phyloP scores from a whole-genome alignment of 1,140 invertebrate species.

The Drosophila repleta region DNA sequence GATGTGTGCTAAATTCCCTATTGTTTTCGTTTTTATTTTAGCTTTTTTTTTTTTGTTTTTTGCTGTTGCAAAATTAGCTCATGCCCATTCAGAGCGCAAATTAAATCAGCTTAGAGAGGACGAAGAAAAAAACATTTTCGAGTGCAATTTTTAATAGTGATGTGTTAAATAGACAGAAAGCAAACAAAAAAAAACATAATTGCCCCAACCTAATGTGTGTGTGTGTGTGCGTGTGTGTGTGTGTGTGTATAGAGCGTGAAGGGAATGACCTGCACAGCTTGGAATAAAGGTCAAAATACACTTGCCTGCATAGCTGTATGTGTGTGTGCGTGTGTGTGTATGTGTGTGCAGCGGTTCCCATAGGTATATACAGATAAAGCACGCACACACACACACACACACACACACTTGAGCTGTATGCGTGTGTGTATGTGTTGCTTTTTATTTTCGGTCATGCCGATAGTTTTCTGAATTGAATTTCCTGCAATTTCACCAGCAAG shows the following conservation, averaged over 20 bases:
- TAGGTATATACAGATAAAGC: slow-evolving; percentile 31
- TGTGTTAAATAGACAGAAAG: slow-evolving; percentile 13
- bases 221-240: slow-evolving; percentile 5
- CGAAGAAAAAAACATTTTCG: not conserved
- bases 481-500: slow-evolving; percentile 68
- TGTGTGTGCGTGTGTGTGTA: slow-evolving; percentile 9
- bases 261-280: slow-evolving; percentile 68
- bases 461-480: slow-evolving; percentile 74
- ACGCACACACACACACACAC: slow-evolving; percentile 2
- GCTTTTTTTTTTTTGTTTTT: slow-evolving; percentile 3
- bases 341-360: slow-evolving; percentile 27
- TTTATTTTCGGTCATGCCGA: slow-evolving; percentile 38
- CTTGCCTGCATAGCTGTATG: slow-evolving; percentile 30
- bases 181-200: slow-evolving; percentile 32
- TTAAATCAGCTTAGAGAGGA: slow-evolving; percentile 31
- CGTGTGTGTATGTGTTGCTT: not conserved
- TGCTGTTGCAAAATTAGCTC: slow-evolving; percentile 46
- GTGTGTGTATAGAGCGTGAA: slow-evolving; percentile 44
- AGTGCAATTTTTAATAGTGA: slow-evolving; percentile 24
- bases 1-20: slow-evolving; percentile 41
- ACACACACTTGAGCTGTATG: not conserved
- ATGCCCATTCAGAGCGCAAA: slow-evolving; percentile 40
- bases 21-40: slow-evolving; percentile 37
- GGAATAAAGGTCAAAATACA: slow-evolving; percentile 74
- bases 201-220: slow-evolving; percentile 17